Evolutionary conservation across 2,888 invertebrate genomes (phyloP), one percentile per base, ranked within the genome.

Genomic region (Tubulanus polymorphus): DNA sequence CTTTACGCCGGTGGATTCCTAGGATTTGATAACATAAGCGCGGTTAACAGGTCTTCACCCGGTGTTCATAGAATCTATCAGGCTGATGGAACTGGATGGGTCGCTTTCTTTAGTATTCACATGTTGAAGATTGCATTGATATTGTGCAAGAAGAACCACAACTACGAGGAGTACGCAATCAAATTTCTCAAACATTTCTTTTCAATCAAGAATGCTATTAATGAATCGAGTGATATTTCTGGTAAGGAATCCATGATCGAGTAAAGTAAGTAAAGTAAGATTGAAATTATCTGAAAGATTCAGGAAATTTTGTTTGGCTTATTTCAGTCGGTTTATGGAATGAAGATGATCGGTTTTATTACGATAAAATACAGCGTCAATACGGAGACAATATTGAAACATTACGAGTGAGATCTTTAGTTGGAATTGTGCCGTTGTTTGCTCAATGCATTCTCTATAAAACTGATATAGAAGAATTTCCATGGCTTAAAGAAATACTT

Each of bases 31-130:
- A 77, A 77, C 61, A 75, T 77, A 41, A 74, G 75, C 3, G 69
- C 72, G 48, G 72, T 77, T 57, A 72, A 77, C 55, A 63, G 77
- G 15, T 76, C 76, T 1, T 62, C 67, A 27, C 63, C 70, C 8
- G 61, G 63, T 8, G 70, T 67, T 5, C 26, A 18, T 23, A 48
- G 23, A 48, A 23, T 48, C 12, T 28, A 26, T 48, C 27, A 26
- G 27, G 78, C 78, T 1, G 79, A 79, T 66, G 79, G 76, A 29
- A 76, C 77, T 1, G 78, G 75, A 0, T 79, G 79, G 79, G 76
- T 78, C 76, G 76, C 75, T 3, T 77, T 78, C 60, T 78, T 72
- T 66, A 72, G 75, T 56, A 61, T 71, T 6, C 70, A 70, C 28
- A 77, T 79, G 78, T 61, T 79, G 51, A 73, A 75, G 59, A 77